A percentile compares a stretch with the other conserved stretches of the same genome.
phyloP scores from a whole-genome alignment of 2,888 invertebrate genomes.

The Ectemnius cavifrons region DNA sequence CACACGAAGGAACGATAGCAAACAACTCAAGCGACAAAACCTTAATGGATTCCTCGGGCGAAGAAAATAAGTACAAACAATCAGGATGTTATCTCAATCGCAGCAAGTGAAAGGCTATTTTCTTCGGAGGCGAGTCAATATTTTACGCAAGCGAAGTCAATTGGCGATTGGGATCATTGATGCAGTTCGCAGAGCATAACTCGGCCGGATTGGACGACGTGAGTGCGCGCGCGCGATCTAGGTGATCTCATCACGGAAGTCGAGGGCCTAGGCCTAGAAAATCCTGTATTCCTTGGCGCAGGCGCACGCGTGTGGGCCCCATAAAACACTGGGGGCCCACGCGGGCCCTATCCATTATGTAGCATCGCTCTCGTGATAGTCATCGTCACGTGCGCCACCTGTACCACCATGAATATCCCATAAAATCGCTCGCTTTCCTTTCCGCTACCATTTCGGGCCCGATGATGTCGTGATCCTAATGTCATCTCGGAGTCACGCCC shows the following conservation, averaged over 20 bases:
- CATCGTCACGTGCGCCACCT: constrained; percentile 60
- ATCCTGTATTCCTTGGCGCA: constrained; percentile 45
- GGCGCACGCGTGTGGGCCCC: constrained; percentile 34
- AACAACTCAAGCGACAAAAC: no score
- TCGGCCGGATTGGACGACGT: not conserved
- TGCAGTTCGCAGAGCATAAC: not conserved
- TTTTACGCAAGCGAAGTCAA: no score
- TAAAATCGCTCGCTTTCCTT: constrained; percentile 39
- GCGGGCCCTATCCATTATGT: constrained; percentile 40
- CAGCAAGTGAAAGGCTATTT: no score
- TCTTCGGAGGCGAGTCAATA: no score
- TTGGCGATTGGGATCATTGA: not conserved
- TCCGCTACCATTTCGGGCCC: no score
- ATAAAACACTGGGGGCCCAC: constrained; percentile 55
- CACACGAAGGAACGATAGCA: no score
- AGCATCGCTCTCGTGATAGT: constrained; percentile 41
- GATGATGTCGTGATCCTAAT: no score
- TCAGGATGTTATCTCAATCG: no score
- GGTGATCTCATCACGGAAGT: constrained; percentile 55
- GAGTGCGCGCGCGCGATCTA: constrained; percentile 9
- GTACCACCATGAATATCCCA: constrained; percentile 49
- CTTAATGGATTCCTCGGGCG: no score
- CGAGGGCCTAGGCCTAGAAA: not conserved
- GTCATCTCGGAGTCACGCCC: no score
- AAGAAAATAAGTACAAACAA: no score